Percentiles rank a stretch among this genome's conserved stretches.
phyloP scores from a whole-genome alignment of 1,140 invertebrate species.

The Triops cancriformis region DNA sequence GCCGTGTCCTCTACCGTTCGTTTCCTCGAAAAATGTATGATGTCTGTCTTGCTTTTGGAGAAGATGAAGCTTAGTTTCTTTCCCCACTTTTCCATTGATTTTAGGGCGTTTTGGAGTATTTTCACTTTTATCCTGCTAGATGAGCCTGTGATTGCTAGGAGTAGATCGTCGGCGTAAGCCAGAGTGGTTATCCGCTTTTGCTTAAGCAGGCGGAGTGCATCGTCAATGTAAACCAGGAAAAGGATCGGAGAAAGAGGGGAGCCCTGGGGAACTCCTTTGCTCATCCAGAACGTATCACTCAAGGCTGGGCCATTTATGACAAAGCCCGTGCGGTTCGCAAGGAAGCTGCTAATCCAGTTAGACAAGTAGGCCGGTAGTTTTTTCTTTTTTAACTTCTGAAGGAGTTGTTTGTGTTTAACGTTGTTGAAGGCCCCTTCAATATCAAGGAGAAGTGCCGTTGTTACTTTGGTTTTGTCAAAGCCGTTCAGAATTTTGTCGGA shows the following conservation, averaged over 20 bases:
- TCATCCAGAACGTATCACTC: neutral
- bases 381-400: neutral
- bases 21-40: no score
- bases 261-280: slow-evolving; percentile 15
- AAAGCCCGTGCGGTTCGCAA: neutral
- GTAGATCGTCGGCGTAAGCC: slow-evolving; percentile 11
- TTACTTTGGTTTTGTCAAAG: slow-evolving; percentile 19
- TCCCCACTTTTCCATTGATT: no score
- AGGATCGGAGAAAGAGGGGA: slow-evolving; percentile 14
- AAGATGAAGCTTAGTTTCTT: no score
- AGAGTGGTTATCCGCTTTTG: neutral
- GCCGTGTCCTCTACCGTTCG: no score
- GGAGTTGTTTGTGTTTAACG: neutral
- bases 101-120: no score
- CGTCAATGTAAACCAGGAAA: slow-evolving; percentile 16
- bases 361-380: neutral
- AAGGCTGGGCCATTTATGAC: neutral
- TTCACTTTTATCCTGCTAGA: no score
- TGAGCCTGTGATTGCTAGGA: no score
- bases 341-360: neutral
- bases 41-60: no score
- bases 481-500: slow-evolving; percentile 17
- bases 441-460: neutral
- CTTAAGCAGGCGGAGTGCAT: slow-evolving; percentile 14
- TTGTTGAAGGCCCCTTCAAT: slow-evolving; percentile 20